Percentiles rank a stretch among this genome's conserved stretches.
Conservation (phyloP, 2,888 invertebrate genomes). For the Cosmia trapezina region DNA sequence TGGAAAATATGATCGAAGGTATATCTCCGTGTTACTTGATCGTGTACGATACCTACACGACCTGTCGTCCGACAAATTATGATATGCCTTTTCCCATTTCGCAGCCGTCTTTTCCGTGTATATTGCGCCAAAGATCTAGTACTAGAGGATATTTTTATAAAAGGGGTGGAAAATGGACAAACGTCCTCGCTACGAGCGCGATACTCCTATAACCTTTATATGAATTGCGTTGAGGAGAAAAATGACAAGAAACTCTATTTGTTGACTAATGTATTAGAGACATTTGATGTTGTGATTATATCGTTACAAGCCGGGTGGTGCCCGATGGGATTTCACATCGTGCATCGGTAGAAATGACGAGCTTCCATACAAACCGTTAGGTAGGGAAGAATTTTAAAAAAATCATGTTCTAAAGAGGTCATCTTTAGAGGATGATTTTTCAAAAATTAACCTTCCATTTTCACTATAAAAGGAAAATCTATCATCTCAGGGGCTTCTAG, state of each 20-base stretch:
- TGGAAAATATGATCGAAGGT: background rate
- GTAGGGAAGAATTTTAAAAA: no score
- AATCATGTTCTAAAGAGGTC: no score
- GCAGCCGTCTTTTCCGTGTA: background rate
- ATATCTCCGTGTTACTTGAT: conserved; percentile 5
- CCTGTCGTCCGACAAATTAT: conserved; percentile 5
- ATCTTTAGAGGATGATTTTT: background rate
- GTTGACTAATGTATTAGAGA: background rate
- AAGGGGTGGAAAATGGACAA: conserved; percentile 28
- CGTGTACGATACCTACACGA: background rate
- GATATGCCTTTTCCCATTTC: conserved; percentile 29
- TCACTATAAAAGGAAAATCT: no score
- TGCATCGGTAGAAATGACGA: background rate
- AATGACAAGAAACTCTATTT: conserved; percentile 10
- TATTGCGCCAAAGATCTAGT: conserved; percentile 8
- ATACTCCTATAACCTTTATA: background rate
- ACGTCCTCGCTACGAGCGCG: conserved; percentile 1
- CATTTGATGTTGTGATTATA: background rate
- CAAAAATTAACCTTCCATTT: background rate
- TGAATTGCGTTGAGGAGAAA: conserved; percentile 18
- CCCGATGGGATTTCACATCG: no score
- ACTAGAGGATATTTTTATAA: conserved; percentile 7
- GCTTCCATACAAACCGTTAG: background rate
- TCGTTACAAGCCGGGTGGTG: background rate
- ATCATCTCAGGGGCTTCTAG: background rate